Conservation (phyloP, 2,888 invertebrate species). For the Caenorhabditis auriculariae region DNA sequence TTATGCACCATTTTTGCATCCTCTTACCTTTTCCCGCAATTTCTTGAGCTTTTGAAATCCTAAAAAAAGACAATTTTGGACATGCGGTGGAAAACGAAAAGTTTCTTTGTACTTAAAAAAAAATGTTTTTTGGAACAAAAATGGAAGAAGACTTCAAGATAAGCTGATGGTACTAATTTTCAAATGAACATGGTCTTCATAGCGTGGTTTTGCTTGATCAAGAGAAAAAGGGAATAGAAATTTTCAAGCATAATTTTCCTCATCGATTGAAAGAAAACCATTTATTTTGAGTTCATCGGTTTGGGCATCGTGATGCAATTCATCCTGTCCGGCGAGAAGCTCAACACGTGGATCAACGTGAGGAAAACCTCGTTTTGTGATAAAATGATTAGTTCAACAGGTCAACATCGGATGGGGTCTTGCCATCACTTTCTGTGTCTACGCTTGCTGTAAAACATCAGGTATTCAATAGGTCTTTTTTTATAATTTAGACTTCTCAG, state of each 20-base stretch:
- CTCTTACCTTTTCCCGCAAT: too few species aligned
- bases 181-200: background rate
- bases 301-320: conserved; percentile 52
- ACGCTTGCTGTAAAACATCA: conserved; percentile 46
- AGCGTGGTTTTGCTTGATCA: background rate
- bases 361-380: conserved; percentile 1
- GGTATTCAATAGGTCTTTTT: conserved; percentile 11
- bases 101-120: too few species aligned
- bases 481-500: conserved; percentile 8
- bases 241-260: background rate
- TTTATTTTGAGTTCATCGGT: conserved; percentile 50
- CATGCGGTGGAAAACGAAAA: too few species aligned
- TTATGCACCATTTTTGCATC: too few species aligned
- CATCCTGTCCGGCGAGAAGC: conserved; percentile 47
- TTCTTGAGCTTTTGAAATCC: too few species aligned
- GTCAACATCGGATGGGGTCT: conserved; percentile 53
- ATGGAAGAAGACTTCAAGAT: too few species aligned
- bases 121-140: too few species aligned
- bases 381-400: conserved; percentile 11
- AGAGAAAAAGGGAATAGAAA: background rate
- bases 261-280: too few species aligned
- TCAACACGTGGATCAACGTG: conserved; percentile 56
- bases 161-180: too few species aligned
- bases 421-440: conserved; percentile 52
- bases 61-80: too few species aligned